phyloP scores from a whole-genome alignment of 1,140 invertebrate genomes.

The Manduca sexta region DNA sequence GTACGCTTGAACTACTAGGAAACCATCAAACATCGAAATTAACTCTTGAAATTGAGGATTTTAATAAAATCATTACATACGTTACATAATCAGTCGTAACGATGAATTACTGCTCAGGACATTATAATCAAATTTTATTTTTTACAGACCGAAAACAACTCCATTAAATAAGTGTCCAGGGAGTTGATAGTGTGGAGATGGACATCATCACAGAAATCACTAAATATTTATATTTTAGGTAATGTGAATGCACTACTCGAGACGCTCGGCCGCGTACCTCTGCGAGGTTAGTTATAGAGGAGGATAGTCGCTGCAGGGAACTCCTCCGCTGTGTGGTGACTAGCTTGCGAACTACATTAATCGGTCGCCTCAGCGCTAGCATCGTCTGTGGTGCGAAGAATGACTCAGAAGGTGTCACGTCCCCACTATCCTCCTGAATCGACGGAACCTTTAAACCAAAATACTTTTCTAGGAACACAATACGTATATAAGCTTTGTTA shows the following conservation, averaged over 20 bases:
- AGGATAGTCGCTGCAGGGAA: conserved; percentile 60
- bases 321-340: conserved; percentile 61
- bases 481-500: neutral
- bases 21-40: too few relatives aligned
- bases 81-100: too few relatives aligned
- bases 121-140: too few relatives aligned
- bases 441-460: conserved; percentile 55
- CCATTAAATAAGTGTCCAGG: too few relatives aligned
- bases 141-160: too few relatives aligned
- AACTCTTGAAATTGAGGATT: too few relatives aligned
- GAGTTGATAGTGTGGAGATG: too few relatives aligned
- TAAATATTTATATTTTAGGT: neutral
- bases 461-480: conserved; percentile 12
- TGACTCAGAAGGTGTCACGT: conserved; percentile 38
- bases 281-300: conserved; percentile 64
- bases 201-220: neutral
- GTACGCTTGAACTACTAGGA: too few relatives aligned
- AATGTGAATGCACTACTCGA: conserved; percentile 48
- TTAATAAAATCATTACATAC: too few relatives aligned
- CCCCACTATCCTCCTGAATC: conserved; percentile 54
- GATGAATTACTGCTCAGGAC: too few relatives aligned
- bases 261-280: conserved; percentile 52
- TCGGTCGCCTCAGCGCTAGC: conserved; percentile 51
- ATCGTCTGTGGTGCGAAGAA: conserved; percentile 50
- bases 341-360: conserved; percentile 66